Conservation (phyloP, 1,140 invertebrate species). For the Anadara kagoshimensis region DNA sequence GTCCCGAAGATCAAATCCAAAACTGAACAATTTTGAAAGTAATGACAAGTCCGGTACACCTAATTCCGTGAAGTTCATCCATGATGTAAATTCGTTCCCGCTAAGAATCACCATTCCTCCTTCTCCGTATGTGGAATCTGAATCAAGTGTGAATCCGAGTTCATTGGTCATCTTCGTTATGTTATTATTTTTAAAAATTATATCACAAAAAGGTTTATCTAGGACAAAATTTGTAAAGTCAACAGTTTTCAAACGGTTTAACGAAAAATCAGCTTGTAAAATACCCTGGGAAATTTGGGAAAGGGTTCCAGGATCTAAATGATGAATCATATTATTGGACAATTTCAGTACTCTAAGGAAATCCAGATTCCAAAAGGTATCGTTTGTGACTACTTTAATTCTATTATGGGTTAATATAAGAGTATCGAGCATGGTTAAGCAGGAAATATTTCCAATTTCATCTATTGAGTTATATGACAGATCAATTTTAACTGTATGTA, state of each 20-base stretch:
- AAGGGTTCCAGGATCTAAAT: slow-evolving; percentile 14
- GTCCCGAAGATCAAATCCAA: slow-evolving; percentile 12
- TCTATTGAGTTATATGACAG: not conserved
- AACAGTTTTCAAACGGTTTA: slow-evolving; percentile 6
- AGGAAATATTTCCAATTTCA: not conserved
- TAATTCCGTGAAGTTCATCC: slow-evolving; percentile 10
- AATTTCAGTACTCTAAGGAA: slow-evolving; percentile 9
- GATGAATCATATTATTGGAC: slow-evolving; percentile 4
- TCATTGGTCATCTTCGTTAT: slow-evolving; percentile 3
- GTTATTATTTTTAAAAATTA: slow-evolving; percentile 8
- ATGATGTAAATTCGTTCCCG: not conserved
- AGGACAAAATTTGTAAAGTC: slow-evolving; percentile 20
- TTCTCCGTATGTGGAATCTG: not conserved
- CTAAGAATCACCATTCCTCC: slow-evolving; percentile 10
- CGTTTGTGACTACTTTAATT: not conserved
- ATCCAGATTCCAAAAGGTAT: slow-evolving; percentile 8
- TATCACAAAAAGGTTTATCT: slow-evolving; percentile 22
- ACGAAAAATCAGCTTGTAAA: not conserved
- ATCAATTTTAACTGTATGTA: not conserved
- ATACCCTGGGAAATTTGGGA: not conserved
- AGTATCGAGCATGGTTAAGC: not conserved
- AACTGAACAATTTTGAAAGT: slow-evolving; percentile 15
- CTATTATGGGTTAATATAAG: not conserved
- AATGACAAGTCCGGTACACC: slow-evolving; percentile 12
- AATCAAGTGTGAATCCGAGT: not conserved